These are phyloP conservation scores for Tillus elongatus DNA, from an alignment of 2,888 invertebrate genomes.

Conservation along the genomic window DNA sequence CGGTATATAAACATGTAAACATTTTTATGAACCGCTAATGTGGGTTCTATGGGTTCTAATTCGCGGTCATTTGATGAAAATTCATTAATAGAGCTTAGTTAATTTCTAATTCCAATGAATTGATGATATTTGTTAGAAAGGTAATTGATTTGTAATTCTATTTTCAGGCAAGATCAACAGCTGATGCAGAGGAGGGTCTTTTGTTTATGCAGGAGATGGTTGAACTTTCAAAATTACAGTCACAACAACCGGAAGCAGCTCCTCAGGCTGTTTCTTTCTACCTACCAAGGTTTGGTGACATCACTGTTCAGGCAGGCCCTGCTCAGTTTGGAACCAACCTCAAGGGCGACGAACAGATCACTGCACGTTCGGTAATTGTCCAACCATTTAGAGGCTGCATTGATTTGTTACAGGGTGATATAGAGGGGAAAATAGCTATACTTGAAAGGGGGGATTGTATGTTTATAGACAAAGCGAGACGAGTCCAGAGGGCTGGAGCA, in stretches of 20 bases:
- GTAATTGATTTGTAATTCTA: too few species aligned
- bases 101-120: too few species aligned
- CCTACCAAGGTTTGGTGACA: constrained; percentile 22
- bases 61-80: too few species aligned
- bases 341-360: constrained; percentile 52
- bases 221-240: constrained; percentile 69
- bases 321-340: constrained; percentile 84
- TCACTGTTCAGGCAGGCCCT: constrained; percentile 67
- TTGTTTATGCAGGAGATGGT: constrained; percentile 97
- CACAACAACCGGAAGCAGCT: constrained; percentile 48
- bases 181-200: constrained; percentile 85
- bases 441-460: constrained; percentile 88
- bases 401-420: constrained; percentile 36
- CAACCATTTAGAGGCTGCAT: constrained; percentile 62
- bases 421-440: constrained; percentile 65
- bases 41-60: too few species aligned
- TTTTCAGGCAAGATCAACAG: constrained; percentile 75
- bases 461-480: constrained; percentile 88
- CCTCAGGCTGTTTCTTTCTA: constrained; percentile 46
- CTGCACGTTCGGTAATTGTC: constrained; percentile 56
- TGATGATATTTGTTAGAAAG: too few species aligned
- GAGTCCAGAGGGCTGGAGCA: constrained; percentile 74
- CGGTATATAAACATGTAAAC: too few species aligned
- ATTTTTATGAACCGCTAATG: too few species aligned
- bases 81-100: too few species aligned